Evolutionary conservation across 2,888 invertebrate genomes (phyloP), one percentile per base, ranked within the genome.

Genomic region (Conus canariensis): DNA sequence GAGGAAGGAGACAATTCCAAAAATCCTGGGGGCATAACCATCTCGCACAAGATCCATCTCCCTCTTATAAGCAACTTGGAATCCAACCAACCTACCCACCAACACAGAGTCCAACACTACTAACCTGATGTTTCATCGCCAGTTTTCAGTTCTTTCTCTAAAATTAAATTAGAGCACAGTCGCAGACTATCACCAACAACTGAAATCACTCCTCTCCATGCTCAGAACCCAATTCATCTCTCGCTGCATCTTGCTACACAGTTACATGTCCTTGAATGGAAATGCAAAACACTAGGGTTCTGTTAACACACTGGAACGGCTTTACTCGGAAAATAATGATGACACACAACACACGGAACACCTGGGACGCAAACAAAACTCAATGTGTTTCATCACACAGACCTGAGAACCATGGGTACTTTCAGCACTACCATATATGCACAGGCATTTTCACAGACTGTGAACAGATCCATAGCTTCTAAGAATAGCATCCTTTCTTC

Each of bases 351-450:
- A 80, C 30, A 80, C 6, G 45, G 45, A 80, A 45, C 45, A 80
- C 45, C 45, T 80, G 45, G 6, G 30, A 80, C 45, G 45, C 80
- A 80, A 80, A 80, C 80, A 80, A 80, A 45, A 45, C 45, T 45
- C 45, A 4, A 45, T 80, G 30, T 4, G 45, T 80, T 30, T 80
- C 45, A 74, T 30, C 80, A 80, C 80, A 45, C 80, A 30, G 80
- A 80, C 80, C 80, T 80, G 80, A 80, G 80, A 45, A 45, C 80
- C 14, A 80, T 80, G 80, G 80, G 45, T 80, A 80, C 80, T 80
- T 80, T 80, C 14, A 30, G 30, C 80, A 80, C 45, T 30, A 80
- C 12, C 16, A 80, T 45, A 80, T 45, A 80, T 80, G 80, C 80
- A 80, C 80, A 80, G 30, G 12, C 59, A 85, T 85, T 60, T n/a